phyloP scores from a whole-genome alignment of 2,797 vertebrate species.

The Melanogrammus aeglefinus region DNA sequence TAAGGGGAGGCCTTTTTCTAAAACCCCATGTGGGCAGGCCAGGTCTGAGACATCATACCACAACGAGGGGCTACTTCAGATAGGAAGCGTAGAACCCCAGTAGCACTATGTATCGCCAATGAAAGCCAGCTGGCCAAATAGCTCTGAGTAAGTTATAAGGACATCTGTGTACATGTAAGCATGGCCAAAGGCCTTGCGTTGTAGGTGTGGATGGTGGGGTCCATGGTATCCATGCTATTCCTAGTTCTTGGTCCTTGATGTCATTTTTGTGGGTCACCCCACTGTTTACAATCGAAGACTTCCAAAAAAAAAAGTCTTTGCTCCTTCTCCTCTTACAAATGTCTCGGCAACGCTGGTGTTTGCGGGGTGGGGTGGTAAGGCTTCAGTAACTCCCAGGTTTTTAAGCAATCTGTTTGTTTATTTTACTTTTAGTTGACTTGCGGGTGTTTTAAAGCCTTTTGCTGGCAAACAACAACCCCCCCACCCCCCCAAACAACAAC shows the following conservation, averaged over 20 bases:
- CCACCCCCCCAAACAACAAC: constrained; percentile 52
- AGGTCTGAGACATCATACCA: constrained; percentile 36
- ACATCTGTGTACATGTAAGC: constrained; percentile 55
- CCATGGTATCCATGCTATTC: neutral
- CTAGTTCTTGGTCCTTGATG: neutral
- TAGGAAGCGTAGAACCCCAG: constrained; percentile 50
- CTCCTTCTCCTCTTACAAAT: constrained; percentile 41
- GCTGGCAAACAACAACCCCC: constrained; percentile 58
- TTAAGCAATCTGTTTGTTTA: constrained; percentile 62
- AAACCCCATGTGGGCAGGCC: constrained; percentile 36
- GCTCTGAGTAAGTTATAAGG: constrained; percentile 49
- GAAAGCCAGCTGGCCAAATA: constrained; percentile 60
- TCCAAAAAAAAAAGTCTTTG: constrained; percentile 13
- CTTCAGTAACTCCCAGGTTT: constrained; percentile 37
- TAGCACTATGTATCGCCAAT: constrained; percentile 53
- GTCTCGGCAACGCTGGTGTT: constrained; percentile 48
- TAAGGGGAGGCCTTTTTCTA: constrained; percentile 40
- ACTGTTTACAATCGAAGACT: constrained; percentile 38
- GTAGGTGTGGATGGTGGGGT: constrained; percentile 14
- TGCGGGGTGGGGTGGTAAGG: constrained; percentile 33
- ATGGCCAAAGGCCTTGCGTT: constrained; percentile 30
- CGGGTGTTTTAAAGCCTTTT: constrained; percentile 68
- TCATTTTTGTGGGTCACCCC: neutral
- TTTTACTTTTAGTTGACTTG: constrained; percentile 66
- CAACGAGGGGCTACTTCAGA: constrained; percentile 31